Conservation (phyloP, 2,888 invertebrate species). For the Minunthozetes semirufus region DNA sequence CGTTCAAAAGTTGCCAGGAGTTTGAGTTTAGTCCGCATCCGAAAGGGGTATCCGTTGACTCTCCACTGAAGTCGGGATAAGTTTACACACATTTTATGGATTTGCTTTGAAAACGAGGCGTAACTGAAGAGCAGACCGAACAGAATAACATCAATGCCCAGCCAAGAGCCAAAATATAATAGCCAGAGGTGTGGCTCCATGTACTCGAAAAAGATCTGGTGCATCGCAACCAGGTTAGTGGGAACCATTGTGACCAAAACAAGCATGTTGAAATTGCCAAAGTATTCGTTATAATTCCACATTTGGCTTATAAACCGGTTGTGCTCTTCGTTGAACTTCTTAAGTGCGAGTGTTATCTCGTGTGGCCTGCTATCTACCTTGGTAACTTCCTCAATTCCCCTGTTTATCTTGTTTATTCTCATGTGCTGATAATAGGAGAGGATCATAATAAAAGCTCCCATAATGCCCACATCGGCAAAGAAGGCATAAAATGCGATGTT, state of each 20-base stretch:
- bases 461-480: too few relatives aligned
- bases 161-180: too few relatives aligned
- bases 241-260: neutral
- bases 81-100: neutral
- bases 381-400: neutral
- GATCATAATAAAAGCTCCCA: neutral
- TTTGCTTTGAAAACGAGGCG: neutral
- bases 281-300: neutral
- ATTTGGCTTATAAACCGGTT: neutral
- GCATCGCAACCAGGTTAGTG: neutral
- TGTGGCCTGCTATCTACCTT: neutral
- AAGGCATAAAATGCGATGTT: neutral
- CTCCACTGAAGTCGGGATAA: conserved; percentile 14
- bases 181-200: neutral
- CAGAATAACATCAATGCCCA: neutral
- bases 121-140: neutral
- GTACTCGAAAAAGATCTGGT: neutral
- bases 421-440: neutral
- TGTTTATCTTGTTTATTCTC: neutral
- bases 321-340: neutral
- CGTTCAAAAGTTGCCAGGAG: neutral
- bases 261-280: neutral
- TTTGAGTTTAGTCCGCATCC: neutral
- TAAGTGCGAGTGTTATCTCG: neutral
- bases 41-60: neutral